Evolutionary conservation across 1,140 invertebrate genomes (phyloP).

Genomic region (Conus ventricosus): DNA sequence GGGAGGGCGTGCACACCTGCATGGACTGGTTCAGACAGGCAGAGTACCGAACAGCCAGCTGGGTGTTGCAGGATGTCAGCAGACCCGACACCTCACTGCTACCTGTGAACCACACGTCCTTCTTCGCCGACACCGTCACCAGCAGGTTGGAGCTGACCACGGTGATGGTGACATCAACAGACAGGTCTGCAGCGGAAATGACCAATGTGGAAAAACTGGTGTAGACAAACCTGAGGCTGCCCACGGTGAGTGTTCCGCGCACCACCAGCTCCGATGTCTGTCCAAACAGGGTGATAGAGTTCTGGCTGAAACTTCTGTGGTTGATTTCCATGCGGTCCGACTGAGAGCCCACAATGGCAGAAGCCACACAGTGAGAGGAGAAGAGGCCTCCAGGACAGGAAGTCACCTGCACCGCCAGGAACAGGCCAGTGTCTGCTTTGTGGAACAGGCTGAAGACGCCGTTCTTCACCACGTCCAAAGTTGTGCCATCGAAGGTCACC

Average conservation of each 20-base stretch:
- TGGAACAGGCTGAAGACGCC: slow-evolving; percentile 39
- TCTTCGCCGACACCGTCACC: slow-evolving; percentile 27
- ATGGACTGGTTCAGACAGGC: slow-evolving; percentile 26
- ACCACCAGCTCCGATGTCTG: slow-evolving; percentile 25
- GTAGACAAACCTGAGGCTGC: slow-evolving; percentile 35
- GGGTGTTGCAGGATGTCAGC: slow-evolving; percentile 50
- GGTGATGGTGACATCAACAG: slow-evolving; percentile 31
- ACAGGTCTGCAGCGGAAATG: slow-evolving; percentile 24
- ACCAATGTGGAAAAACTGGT: slow-evolving; percentile 28
- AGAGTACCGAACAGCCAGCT: slow-evolving; percentile 28
- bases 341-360: slow-evolving; percentile 27
- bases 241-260: slow-evolving; percentile 23
- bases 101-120: slow-evolving; percentile 19
- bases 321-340: slow-evolving; percentile 34
- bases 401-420: slow-evolving; percentile 36
- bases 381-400: neutral
- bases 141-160: slow-evolving; percentile 34
- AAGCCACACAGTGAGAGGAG: slow-evolving; percentile 39
- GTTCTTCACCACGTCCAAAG: slow-evolving; percentile 36
- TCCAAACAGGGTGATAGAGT: slow-evolving; percentile 37
- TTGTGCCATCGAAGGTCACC: slow-evolving; percentile 49
- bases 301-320: slow-evolving; percentile 33
- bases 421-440: slow-evolving; percentile 7
- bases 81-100: slow-evolving; percentile 31
- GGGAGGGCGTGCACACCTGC: slow-evolving; percentile 29